Evolutionary conservation across 1,140 invertebrate species (phyloP).

Genomic region (Zaprionus nigranus): DNA sequence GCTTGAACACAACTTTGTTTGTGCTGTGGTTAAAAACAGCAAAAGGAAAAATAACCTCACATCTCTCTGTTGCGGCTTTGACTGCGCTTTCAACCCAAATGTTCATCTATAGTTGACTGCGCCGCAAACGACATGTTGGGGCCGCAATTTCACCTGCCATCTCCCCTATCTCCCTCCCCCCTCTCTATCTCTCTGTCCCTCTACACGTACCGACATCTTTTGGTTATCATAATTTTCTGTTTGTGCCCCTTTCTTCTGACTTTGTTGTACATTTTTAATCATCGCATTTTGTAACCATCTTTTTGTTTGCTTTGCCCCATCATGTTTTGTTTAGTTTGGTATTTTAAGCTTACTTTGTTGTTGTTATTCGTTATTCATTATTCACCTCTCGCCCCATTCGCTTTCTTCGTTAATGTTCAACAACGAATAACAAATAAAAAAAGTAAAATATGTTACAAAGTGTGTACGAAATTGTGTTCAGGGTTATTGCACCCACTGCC

Average conservation of each 20-base stretch:
- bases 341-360: conserved; percentile 26
- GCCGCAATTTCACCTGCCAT: conserved; percentile 4
- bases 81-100: conserved; percentile 70
- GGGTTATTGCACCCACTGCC: conserved; percentile 66
- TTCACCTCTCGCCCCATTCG: conserved; percentile 49
- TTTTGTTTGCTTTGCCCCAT: conserved; percentile 15
- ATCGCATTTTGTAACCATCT: conserved; percentile 71
- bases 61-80: conserved; percentile 33
- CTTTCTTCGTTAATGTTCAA: conserved; percentile 55
- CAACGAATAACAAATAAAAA: conserved; percentile 33
- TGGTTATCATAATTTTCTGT: conserved; percentile 45
- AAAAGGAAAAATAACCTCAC: conserved; percentile 1
- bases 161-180: not conserved
- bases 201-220: not conserved
- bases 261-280: conserved; percentile 65
- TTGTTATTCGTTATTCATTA: conserved; percentile 32
- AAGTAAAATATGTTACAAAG: conserved; percentile 36
- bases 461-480: conserved; percentile 42
- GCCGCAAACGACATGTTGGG: conserved; percentile 15
- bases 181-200: not conserved
- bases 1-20: not conserved
- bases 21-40: not conserved
- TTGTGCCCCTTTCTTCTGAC: conserved; percentile 42
- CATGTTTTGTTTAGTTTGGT: conserved; percentile 28
- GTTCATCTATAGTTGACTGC: conserved; percentile 74